Evolutionary conservation across 35 echinoderm and acorn worm species (phyloP), one percentile per base, ranked within the genome.

Genomic region (Diadema setosum): DNA sequence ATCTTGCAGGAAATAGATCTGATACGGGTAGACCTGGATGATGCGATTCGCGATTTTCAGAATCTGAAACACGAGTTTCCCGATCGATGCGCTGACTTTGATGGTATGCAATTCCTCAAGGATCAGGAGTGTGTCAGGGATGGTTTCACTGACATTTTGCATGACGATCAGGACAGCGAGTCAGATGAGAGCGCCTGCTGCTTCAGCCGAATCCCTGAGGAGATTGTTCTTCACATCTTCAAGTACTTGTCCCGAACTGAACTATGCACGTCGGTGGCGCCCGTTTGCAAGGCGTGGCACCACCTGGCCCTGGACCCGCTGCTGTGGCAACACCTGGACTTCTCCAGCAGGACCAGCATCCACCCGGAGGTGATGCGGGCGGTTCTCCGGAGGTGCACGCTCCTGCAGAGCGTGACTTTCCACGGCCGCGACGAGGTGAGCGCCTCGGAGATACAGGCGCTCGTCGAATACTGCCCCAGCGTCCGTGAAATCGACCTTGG

Each of bases 241-340:
- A 78, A 52, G 49, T 61, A 92, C 43, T 86, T 92, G 31, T 59
- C 90, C 20, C 27, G n/a, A 17, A 8, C 30, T 17, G 90, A 87
- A 17, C 83, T 92, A 5, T 86, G 65, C 14, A 11, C 45, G 24
- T 58, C 60, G 39, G 52, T 92, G 3, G 84, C 75, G 18, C 90
- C 75, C 30, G 70, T 92, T 2, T 92, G 84, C 69, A 67, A 59
- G 67, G 80, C 75, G 29, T 92, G 90, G 90, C 23, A 81, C 36
- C 35, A 59, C 20, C 73, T 56, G 23, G 83, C 90, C 63, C 31
- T 64, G 11, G 83, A 85, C 39, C 90, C 89, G 34, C 57, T 87
- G 50, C 69, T 92, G 41, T 92, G 90, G 90, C 82, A 86, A 42
- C n/a, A 39, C 50, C 7, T 92, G 4, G 82, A 81, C 37, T 41